Evolutionary conservation across 1,140 invertebrate species (phyloP).

Genomic region (Euschistus heros): DNA sequence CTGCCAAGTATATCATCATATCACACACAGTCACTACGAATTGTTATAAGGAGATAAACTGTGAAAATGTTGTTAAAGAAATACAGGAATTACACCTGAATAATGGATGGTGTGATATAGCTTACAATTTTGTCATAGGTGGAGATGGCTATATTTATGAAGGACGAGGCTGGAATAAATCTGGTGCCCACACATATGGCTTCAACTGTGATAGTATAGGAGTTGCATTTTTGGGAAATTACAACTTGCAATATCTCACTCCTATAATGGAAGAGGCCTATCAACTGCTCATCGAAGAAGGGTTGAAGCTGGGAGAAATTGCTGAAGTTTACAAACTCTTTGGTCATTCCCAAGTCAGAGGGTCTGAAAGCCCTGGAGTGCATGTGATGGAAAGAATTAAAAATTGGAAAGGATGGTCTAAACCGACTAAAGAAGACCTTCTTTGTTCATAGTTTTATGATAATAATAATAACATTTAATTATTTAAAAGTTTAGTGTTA

Average conservation of each 20-base stretch:
- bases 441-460: too few relatives aligned
- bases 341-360: not conserved
- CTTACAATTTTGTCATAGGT: slow-evolving; percentile 56
- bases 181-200: slow-evolving; percentile 52
- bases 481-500: too few relatives aligned
- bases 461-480: too few relatives aligned
- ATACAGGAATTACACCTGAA: not conserved
- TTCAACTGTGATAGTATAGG: slow-evolving; percentile 56
- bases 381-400: slow-evolving; percentile 6
- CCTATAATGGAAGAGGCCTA: not conserved
- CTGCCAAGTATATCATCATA: not conserved
- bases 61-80: not conserved
- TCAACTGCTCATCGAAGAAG: not conserved
- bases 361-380: not conserved
- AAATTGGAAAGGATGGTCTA: not conserved
- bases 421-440: not conserved
- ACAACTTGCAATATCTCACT: not conserved
- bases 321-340: not conserved
- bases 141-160: slow-evolving; percentile 54
- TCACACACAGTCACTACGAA: not conserved
- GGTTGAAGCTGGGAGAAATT: not conserved
- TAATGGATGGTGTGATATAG: slow-evolving; percentile 52
- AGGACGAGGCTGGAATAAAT: slow-evolving; percentile 55
- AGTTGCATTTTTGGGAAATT: not conserved
- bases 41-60: not conserved